phyloP scores from a whole-genome alignment of 1,140 invertebrate genomes.

The Phymastichus coffea region DNA sequence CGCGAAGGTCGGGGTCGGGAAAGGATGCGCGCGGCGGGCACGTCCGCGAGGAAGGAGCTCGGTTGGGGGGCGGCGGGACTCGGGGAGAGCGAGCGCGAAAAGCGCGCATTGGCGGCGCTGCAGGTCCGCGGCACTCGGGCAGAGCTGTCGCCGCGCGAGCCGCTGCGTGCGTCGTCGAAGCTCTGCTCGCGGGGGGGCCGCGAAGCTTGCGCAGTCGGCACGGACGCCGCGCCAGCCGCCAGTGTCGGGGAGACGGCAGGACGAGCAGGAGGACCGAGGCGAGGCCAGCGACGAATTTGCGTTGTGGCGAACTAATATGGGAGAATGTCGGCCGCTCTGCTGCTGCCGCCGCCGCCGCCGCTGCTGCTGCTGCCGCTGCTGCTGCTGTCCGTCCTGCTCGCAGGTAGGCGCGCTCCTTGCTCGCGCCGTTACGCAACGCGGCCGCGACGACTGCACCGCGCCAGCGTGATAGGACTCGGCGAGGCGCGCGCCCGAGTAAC shows the following conservation, averaged over 20 bases:
- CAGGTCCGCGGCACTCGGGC: neutral
- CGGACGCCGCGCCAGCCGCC: neutral
- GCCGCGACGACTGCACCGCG: constrained; percentile 30
- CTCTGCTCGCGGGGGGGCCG: neutral
- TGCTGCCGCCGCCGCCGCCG: no score
- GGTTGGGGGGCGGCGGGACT: no score
- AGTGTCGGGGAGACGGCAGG: neutral
- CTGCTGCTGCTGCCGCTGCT: no score
- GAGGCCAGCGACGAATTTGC: neutral
- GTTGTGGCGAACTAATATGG: constrained; percentile 50
- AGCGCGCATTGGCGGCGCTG: no score
- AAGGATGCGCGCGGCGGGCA: no score
- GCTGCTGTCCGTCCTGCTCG: constrained; percentile 42
- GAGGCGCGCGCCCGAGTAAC: no score
- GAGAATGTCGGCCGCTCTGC: constrained; percentile 43
- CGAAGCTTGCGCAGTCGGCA: neutral
- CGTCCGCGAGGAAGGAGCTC: no score
- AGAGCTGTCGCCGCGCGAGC: neutral
- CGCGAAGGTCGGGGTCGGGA: no score
- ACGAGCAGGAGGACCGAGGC: neutral
- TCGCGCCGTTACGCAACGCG: constrained; percentile 13
- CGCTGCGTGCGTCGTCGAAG: neutral
- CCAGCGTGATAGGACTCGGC: constrained; percentile 2
- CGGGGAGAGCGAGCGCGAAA: no score
- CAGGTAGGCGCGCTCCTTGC: constrained; percentile 38